Evolutionary conservation across 1,140 invertebrate species (phyloP).

Genomic region (Papilio polyxenes): DNA sequence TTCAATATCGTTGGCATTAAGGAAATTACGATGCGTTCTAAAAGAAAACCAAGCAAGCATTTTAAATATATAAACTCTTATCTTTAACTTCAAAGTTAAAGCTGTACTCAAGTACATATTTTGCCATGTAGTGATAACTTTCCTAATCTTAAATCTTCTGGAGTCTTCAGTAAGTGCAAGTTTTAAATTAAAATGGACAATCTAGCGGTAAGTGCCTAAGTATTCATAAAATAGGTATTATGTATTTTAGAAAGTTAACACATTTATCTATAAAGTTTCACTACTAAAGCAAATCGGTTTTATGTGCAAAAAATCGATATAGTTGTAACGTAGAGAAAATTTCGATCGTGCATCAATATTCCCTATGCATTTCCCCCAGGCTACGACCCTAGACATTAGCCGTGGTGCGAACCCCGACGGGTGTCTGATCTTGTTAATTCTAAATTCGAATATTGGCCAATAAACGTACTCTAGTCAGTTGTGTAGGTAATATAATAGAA

Average conservation of each 20-base stretch:
- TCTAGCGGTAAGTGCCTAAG: too few relatives aligned
- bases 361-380: slow-evolving; percentile 52
- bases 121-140: too few relatives aligned
- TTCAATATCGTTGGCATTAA: background rate
- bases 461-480: slow-evolving; percentile 55
- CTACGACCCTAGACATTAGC: slow-evolving; percentile 62
- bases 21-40: slow-evolving; percentile 10
- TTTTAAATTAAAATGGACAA: too few relatives aligned
- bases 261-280: too few relatives aligned
- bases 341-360: slow-evolving; percentile 29
- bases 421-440: slow-evolving; percentile 57
- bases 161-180: too few relatives aligned
- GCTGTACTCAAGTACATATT: too few relatives aligned
- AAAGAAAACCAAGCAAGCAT: background rate
- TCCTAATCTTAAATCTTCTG: too few relatives aligned
- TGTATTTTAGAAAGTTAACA: too few relatives aligned
- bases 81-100: too few relatives aligned
- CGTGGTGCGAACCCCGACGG: slow-evolving; percentile 60
- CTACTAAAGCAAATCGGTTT: too few relatives aligned
- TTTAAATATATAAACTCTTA: background rate
- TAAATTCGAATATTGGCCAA: slow-evolving; percentile 74
- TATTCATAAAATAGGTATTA: too few relatives aligned
- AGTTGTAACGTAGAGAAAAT: background rate
- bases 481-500: slow-evolving; percentile 1
- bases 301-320: background rate